A percentile compares a stretch with the other conserved stretches of the same genome.
These are phyloP conservation scores for Stichopus chloronotus DNA, from an alignment of 35 echinoderm and acorn worm species.

Conservation along the genomic window DNA sequence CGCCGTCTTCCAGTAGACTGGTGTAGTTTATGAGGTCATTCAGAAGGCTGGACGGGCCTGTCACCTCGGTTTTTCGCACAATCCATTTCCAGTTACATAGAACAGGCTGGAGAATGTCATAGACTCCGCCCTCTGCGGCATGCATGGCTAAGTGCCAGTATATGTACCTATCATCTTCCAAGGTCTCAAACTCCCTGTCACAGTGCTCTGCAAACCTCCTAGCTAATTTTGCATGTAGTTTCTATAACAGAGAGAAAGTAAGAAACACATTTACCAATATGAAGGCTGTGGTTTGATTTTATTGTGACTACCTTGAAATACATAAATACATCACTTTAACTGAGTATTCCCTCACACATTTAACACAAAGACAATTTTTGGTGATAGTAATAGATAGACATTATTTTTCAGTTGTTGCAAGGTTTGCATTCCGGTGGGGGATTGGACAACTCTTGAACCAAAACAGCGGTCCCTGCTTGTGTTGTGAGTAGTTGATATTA, in stretches of 20 bases:
- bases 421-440: too few species aligned
- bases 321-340: too few species aligned
- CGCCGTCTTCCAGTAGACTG: constrained; percentile 32
- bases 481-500: too few species aligned
- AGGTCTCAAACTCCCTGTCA: constrained; percentile 60
- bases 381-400: too few species aligned
- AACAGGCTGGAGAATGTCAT: constrained; percentile 43
- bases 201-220: constrained; percentile 66
- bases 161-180: constrained; percentile 77
- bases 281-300: too few species aligned
- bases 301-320: too few species aligned
- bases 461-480: too few species aligned
- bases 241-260: neutral
- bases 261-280: neutral
- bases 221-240: constrained; percentile 67
- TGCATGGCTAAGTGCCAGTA: constrained; percentile 81
- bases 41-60: constrained; percentile 77
- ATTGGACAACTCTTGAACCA: too few species aligned
- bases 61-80: constrained; percentile 52
- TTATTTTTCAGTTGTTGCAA: too few species aligned
- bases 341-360: too few species aligned
- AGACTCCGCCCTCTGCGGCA: constrained; percentile 64
- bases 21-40: constrained; percentile 74
- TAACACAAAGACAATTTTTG: too few species aligned
- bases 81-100: constrained; percentile 75